phyloP scores from a whole-genome alignment of 1,140 invertebrate species.

The Camponotus pennsylvanicus region DNA sequence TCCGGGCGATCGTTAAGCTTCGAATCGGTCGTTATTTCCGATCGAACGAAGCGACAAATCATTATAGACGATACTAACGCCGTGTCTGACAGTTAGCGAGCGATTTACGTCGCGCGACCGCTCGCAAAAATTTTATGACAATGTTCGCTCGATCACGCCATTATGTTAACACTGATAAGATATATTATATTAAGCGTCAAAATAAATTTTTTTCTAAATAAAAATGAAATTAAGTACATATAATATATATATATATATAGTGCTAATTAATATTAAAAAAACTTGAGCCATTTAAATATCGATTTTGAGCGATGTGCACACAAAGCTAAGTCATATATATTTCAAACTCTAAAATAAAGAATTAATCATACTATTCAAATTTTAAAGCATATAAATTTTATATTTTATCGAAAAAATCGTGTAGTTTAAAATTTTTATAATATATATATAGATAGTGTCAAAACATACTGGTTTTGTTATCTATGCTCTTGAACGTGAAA shows the following conservation, averaged over 20 bases:
- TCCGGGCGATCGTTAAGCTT: constrained; percentile 57
- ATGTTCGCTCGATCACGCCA: constrained; percentile 10
- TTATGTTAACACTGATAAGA: constrained; percentile 13
- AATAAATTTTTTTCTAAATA: not conserved
- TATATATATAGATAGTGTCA: too few species aligned
- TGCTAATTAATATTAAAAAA: too few species aligned
- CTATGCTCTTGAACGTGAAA: too few species aligned
- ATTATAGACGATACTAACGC: constrained; percentile 35
- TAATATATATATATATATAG: not conserved
- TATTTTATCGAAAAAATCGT: too few species aligned
- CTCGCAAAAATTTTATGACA: constrained; percentile 42
- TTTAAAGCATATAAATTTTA: too few species aligned
- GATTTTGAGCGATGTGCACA: too few species aligned
- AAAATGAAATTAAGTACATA: not conserved
- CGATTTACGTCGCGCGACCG: constrained; percentile 46
- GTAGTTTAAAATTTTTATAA: too few species aligned
- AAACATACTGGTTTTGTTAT: too few species aligned
- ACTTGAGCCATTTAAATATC: too few species aligned
- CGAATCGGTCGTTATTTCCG: constrained; percentile 59
- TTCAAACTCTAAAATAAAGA: too few species aligned
- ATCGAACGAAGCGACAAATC: constrained; percentile 61
- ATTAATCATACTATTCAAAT: too few species aligned
- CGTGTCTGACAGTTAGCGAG: constrained; percentile 39
- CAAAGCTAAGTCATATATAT: too few species aligned
- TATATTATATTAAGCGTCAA: not conserved